Evolutionary conservation across 2,888 invertebrate genomes (phyloP), one percentile per base, ranked within the genome.

Genomic region (Mayetiola destructor): DNA sequence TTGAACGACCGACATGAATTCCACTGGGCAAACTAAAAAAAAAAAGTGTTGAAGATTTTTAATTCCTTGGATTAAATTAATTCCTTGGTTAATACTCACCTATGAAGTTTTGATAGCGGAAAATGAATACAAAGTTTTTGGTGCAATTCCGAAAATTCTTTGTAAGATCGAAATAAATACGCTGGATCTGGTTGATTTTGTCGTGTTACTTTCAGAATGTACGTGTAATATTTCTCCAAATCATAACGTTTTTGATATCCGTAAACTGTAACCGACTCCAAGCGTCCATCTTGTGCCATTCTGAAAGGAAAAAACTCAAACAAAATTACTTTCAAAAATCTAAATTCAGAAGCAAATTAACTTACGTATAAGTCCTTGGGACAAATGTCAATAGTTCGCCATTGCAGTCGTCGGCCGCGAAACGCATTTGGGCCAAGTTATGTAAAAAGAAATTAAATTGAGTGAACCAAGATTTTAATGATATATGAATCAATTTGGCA

Each of bases 401-500:
- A 62, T 78, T 85, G 61, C 78, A 80, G 65, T 89, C 89, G 62
- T 92, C 92, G n/a, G 86, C 87, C 57, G 87, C 84, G 65, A 94
- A 94, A 62, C 93, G 78, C 65, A 94, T 74, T 70, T 97, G 96
- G 2, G 94, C 94, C 67, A 97, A 73, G 71, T 95, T 95, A 75
- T 99, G 99, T 55, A 97, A 77, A 76, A 99, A 96, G 76, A 99
- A 99, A 76, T 99, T 99, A 65, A 96, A 88, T 60, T 95, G 95
- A 0, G 96, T 95, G 67, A 94, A 96, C 80, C 86, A 84, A 32
- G 85, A 88, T 74, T 91, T 90, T 59, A 95, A 76, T 52, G 94
- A 93, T 65, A 90, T 91, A 71, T 95, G 90, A 69, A 99, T 96
- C 80, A 97, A 87, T 60, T 91, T 76, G 0, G 96, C 93, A 75